Evolutionary conservation across 2,888 invertebrate species (phyloP), one percentile per base, ranked within the genome.

Genomic region (Autographa pulchrina): DNA sequence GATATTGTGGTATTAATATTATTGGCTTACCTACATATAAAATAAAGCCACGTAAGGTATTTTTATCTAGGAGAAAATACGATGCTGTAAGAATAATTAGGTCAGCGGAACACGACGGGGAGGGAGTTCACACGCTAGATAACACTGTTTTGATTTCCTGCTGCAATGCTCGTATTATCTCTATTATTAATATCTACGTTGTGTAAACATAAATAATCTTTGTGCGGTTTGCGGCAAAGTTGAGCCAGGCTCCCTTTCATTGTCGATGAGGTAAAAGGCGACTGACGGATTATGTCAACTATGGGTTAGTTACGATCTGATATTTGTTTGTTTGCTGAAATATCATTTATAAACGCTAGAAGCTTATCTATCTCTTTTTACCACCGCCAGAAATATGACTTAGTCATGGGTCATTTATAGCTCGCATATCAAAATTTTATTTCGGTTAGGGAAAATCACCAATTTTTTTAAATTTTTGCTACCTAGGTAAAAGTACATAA

Each of bases 11-110:
- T 20, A 25, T 3, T 61, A 43, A 38, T 35, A 56, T 43, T 60
- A 61, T 62, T 56, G 65, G 54, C 20, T 72, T 59, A 35, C 6
- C 6, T 2, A 56, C 41, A 63, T 71, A 61, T 73, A 60, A 65
- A 67, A 70, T 68, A 66, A 63, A 70, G 78, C 74, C 78, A 68
- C 70, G 70, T 78, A 68, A 83, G 77, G 79, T 86, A 88, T 88
- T 90, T 90, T 88, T 87, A 84, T 83, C 84, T 79, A 68, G 69
- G 77, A 85, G 81, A 83, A 82, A 79, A 82, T 76, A 80, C 76
- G 76, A 78, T 81, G 85, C 77, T 74, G 70, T 82, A 84, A 79
- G 84, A 88, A 87, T 91, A 93, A 93, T 92, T 93, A 88, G 93
- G 93, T 93, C 93, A 92, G 86, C 87, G 80, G 89, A 86, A 82